Conservation (phyloP, 2,113 vertebrate species). For the Elachura formosa region DNA sequence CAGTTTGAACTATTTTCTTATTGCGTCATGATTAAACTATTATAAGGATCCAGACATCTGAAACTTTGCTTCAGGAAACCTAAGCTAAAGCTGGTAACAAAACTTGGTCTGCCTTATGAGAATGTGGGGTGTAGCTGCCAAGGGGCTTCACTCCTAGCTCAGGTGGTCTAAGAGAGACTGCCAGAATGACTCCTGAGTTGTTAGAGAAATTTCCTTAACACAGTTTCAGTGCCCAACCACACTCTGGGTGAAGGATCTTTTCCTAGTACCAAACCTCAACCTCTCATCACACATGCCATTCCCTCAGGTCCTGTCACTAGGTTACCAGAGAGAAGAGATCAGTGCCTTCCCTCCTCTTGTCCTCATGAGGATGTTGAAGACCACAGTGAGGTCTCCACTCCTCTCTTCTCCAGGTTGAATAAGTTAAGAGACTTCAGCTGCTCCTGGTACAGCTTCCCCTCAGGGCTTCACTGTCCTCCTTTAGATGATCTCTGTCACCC, state of each 20-base stretch:
- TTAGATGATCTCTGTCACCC: background rate
- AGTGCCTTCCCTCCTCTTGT: background rate
- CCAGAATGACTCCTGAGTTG: background rate
- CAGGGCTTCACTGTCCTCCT: background rate
- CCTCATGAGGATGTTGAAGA: background rate
- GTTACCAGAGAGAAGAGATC: background rate
- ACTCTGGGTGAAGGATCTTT: background rate
- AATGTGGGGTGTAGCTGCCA: background rate
- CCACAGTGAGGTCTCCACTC: background rate
- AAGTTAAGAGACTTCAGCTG: background rate
- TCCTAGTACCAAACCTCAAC: background rate
- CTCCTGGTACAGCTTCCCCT: background rate
- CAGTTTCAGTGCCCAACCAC: background rate
- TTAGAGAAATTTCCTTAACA: background rate
- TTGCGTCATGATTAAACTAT: background rate
- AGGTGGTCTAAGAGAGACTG: background rate
- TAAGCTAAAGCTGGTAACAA: background rate
- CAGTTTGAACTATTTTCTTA: background rate
- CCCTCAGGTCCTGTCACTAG: background rate
- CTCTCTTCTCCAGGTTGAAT: background rate
- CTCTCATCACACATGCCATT: background rate
- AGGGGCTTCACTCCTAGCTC: background rate
- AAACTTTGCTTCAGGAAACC: background rate
- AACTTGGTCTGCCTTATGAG: background rate
- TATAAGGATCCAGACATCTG: background rate